Percentiles rank a stretch among this genome's conserved stretches.
Evolutionary conservation across 2,797 vertebrate species (phyloP).

Genomic region (Eurystomus glaucurus): DNA sequence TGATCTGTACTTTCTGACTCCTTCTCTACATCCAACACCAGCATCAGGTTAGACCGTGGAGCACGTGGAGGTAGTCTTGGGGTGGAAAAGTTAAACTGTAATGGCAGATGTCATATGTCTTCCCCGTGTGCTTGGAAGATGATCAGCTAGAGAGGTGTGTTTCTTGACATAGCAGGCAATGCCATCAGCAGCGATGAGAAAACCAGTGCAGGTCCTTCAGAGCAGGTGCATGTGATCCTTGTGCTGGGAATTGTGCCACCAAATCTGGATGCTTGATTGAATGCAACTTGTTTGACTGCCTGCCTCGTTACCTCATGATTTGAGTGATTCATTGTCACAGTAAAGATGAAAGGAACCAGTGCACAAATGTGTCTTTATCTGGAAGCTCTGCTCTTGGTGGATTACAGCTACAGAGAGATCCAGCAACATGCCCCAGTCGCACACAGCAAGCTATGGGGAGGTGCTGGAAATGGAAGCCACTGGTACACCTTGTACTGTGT

Average conservation of each 20-base stretch:
- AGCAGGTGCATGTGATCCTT: not conserved
- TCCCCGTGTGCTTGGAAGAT: rapidly evolving
- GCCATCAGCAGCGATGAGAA: rapidly evolving
- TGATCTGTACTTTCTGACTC: not conserved
- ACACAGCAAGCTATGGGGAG: not conserved
- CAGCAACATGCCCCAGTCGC: rapidly evolving
- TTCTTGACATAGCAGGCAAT: rapidly evolving
- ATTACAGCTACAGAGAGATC: not conserved
- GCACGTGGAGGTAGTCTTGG: rapidly evolving
- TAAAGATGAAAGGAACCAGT: not conserved
- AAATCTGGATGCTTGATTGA: not conserved
- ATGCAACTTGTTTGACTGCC: not conserved
- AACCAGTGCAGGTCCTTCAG: rapidly evolving
- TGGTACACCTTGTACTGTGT: rapidly evolving
- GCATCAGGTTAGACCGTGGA: rapidly evolving
- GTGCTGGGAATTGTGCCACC: rapidly evolving
- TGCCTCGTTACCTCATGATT: not conserved
- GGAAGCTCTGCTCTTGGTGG: not conserved
- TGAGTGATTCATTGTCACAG: constrained; percentile 30
- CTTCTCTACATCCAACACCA: not conserved
- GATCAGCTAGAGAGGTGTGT: rapidly evolving
- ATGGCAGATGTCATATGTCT: not conserved
- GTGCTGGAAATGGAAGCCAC: not conserved
- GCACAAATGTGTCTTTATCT: not conserved
- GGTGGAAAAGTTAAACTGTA: not conserved